phyloP scores from a whole-genome alignment of 2,888 invertebrate genomes.

The Dryococelus australis region DNA sequence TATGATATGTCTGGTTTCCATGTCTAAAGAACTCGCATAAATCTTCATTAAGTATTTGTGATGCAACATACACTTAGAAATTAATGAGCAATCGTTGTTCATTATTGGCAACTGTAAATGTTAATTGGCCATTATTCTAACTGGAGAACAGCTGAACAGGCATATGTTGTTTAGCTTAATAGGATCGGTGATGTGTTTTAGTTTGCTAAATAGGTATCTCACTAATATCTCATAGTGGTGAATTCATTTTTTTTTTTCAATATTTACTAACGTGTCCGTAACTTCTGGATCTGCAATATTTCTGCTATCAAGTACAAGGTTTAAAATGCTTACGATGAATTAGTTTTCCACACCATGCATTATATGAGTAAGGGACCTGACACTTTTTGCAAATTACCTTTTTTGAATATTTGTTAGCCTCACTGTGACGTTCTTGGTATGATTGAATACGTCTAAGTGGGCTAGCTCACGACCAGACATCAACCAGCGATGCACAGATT shows the following conservation, averaged over 20 bases:
- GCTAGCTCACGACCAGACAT: background rate
- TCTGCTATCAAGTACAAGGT: background rate
- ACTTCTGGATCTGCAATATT: background rate
- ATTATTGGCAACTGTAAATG: background rate
- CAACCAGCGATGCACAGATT: too few species aligned
- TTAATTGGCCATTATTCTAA: background rate
- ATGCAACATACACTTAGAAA: background rate
- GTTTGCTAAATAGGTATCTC: background rate
- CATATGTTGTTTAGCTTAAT: background rate
- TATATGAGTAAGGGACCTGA: background rate
- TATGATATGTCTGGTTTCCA: conserved; percentile 17
- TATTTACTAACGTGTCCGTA: background rate
- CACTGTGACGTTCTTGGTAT: background rate
- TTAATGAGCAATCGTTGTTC: background rate
- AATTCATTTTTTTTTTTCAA: background rate
- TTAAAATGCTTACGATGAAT: too few species aligned
- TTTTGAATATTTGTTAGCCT: background rate
- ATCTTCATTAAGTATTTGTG: conserved; percentile 3
- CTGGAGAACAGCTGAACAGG: background rate
- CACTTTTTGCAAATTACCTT: background rate
- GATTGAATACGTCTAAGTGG: background rate
- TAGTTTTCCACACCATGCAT: background rate
- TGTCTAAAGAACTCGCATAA: conserved; percentile 11
- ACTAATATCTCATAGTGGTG: background rate
- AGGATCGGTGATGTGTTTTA: background rate